A percentile compares a stretch with the other conserved stretches of the same genome.
Conservation (phyloP, 2,888 invertebrate species). For the Xestia rhomboidea region DNA sequence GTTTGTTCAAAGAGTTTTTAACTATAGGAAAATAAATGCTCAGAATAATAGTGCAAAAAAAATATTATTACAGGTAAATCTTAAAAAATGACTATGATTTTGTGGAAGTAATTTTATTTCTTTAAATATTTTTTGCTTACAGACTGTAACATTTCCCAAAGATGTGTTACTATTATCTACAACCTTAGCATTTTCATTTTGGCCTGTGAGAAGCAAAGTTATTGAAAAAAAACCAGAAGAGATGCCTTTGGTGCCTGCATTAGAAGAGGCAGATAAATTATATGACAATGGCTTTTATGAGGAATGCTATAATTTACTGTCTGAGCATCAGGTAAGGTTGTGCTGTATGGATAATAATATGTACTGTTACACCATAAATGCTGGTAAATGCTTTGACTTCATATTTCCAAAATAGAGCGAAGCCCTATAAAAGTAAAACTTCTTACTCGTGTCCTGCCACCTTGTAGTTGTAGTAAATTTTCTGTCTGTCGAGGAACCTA, state of each 20-base stretch:
- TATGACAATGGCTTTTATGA: slow-evolving; percentile 92
- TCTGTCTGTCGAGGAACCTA: not conserved
- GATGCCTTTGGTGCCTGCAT: slow-evolving; percentile 75
- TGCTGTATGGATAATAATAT: not conserved
- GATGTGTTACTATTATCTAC: slow-evolving; percentile 60
- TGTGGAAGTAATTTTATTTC: not conserved
- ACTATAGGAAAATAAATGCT: slow-evolving; percentile 23
- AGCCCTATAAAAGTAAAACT: not conserved
- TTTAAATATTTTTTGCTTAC: slow-evolving; percentile 27
- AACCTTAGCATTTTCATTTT: slow-evolving; percentile 77
- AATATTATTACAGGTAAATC: slow-evolving; percentile 37
- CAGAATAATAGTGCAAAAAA: slow-evolving; percentile 29
- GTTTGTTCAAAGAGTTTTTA: slow-evolving; percentile 44
- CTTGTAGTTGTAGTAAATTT: not conserved
- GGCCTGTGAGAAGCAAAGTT: slow-evolving; percentile 78
- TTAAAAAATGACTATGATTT: not conserved
- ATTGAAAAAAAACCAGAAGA: slow-evolving; percentile 66
- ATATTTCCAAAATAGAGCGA: not conserved
- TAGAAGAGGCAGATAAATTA: slow-evolving; percentile 92
- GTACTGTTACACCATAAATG: not conserved
- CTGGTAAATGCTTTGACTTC: not conserved
- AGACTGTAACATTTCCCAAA: slow-evolving; percentile 50
- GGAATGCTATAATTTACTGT: slow-evolving; percentile 92
- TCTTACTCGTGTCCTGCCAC: not conserved
- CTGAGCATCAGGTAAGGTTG: slow-evolving; percentile 88